Base-by-base conservation (phyloP, 92 coral and sea anemone genomes). In the Actinostola sp. region DNA sequence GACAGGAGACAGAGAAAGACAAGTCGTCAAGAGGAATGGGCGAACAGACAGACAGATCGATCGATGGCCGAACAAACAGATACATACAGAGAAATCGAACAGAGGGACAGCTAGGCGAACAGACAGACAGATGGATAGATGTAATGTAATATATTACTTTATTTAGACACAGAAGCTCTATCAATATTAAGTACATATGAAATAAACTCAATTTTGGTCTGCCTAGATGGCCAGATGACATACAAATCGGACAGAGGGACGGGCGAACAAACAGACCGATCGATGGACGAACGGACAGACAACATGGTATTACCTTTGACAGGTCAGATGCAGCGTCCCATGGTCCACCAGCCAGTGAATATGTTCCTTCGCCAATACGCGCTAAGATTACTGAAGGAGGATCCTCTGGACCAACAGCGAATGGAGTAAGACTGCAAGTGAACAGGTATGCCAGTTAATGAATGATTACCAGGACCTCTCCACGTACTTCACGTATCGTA, bases 341-440 rank as follows among this genome's bases (percentile, higher is more conserved):
- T 56, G 97, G 92, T 26, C 99, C 97, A 54, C 99, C 99, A 5
- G 89, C 92, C 19, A 95, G 88, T 13, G 97, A 89, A 23, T 91
- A 86, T 60, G 92, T 88, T 39, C 93, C 99, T 55, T 91, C 99
- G 23, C 99, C 99, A 60, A 95, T 95, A 42, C 99, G 82, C 20
- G 91, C 77, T 73, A 95, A 66, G 41, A 95, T 95, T 34, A 80
- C 91, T 24, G 88, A 33, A 14, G 99, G 82, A 20, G 91, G 86
- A 75, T 95, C 99, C 20, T 95, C 99, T 28, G 99, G 92, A 49
- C 95, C 93, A 19, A 91, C 94, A 12, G 99, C 99, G 67, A 95
- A 95, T 1, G 99, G 99, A 14, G 99, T 95, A 76, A 92, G 92
- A 55, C 98, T 93, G 61, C 28, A n/a, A 51, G 10, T 23, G 9